Conservation (phyloP, 2,888 invertebrate species). For the Aspidiotus rigidus region DNA sequence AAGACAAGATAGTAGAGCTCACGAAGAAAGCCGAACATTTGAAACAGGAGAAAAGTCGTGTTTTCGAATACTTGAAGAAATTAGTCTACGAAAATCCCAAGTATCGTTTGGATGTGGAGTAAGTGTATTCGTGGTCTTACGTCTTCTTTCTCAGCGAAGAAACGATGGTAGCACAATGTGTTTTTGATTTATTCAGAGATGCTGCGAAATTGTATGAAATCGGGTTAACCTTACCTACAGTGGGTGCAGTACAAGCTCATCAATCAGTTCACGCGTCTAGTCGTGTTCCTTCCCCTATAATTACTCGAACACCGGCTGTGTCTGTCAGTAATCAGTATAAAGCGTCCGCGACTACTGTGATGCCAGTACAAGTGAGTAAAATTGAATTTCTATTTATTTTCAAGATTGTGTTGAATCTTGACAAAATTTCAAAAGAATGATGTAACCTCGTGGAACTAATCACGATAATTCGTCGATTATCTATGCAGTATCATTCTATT, state of each 20-base stretch:
- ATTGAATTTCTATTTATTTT: no score
- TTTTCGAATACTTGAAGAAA: constrained; percentile 25
- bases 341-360: not conserved
- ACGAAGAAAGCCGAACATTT: constrained; percentile 22
- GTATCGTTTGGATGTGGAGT: constrained; percentile 13
- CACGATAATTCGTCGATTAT: no score
- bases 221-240: constrained; percentile 21
- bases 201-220: constrained; percentile 15
- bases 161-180: no score
- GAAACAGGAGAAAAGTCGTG: constrained; percentile 19
- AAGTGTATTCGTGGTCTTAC: not conserved
- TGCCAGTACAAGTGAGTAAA: constrained; percentile 16
- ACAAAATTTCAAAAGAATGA: no score
- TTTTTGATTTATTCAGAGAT: constrained; percentile 8
- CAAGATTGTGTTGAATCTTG: no score
- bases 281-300: not conserved
- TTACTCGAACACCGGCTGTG: constrained; percentile 9
- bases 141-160: no score
- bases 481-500: no score
- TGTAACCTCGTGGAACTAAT: no score
- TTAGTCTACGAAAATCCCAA: constrained; percentile 10
- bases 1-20: constrained; percentile 17
- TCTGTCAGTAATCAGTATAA: constrained; percentile 12
- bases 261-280: constrained; percentile 6
- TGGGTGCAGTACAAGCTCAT: not conserved